Percentiles rank a stretch among this genome's conserved stretches.
Conservation (phyloP, 2,888 invertebrate genomes). For the Heliconius sara region DNA sequence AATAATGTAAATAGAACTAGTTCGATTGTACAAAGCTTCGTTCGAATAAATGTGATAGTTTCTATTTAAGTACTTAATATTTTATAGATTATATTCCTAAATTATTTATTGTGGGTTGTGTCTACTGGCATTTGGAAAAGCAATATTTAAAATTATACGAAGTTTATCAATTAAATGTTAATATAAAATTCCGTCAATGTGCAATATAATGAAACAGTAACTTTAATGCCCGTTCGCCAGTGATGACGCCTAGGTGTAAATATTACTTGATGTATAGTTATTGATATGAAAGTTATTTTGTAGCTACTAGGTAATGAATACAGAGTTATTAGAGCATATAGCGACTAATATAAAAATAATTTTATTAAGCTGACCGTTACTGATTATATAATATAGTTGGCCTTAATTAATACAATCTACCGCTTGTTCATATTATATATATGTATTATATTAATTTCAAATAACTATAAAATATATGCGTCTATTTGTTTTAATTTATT, state of each 20-base stretch:
- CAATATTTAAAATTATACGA: slow-evolving; percentile 29
- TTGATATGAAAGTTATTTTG: slow-evolving; percentile 55
- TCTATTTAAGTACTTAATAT: slow-evolving; percentile 81
- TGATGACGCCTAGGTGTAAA: slow-evolving; percentile 62
- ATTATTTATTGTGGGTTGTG: slow-evolving; percentile 76
- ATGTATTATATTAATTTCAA: background rate
- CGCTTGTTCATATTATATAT: slow-evolving; percentile 3
- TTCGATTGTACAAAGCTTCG: slow-evolving; percentile 76
- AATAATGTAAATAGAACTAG: slow-evolving; percentile 57
- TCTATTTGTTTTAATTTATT: too few species aligned
- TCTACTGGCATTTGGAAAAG: slow-evolving; percentile 53
- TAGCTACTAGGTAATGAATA: slow-evolving; percentile 52
- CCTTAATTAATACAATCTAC: slow-evolving; percentile 37
- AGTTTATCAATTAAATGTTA: slow-evolving; percentile 43
- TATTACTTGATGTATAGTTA: slow-evolving; percentile 60
- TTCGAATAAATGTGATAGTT: slow-evolving; percentile 84
- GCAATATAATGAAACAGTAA: slow-evolving; percentile 51
- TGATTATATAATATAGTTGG: slow-evolving; percentile 53
- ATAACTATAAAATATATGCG: background rate
- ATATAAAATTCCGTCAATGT: slow-evolving; percentile 48
- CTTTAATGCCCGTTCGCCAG: slow-evolving; percentile 55
- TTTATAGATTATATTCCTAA: slow-evolving; percentile 76
- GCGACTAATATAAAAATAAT: slow-evolving; percentile 52
- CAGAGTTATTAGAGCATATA: slow-evolving; percentile 39
- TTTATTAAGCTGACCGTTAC: slow-evolving; percentile 56